Evolutionary conservation across 1,140 invertebrate species (phyloP), one percentile per base, ranked within the genome.

Genomic region (Nomia melanderi): DNA sequence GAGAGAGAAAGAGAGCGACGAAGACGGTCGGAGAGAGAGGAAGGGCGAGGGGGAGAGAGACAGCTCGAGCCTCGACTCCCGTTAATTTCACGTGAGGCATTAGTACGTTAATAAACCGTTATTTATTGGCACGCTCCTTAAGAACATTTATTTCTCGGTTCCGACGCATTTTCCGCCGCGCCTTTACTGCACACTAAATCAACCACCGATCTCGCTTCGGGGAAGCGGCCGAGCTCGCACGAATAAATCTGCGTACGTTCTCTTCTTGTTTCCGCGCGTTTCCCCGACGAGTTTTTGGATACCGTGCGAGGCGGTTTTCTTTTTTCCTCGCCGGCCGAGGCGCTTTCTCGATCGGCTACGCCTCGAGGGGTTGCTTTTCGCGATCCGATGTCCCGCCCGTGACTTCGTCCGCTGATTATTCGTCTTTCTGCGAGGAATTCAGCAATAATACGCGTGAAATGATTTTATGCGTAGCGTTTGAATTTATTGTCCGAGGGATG

Each of bases 81-180:
- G 77, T 88, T 88, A 86, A 89, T 89, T 89, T 88, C 79, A 72
- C 73, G 75, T 79, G 67, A 81, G 82, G 83, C 78, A 88, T 87
- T 87, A 87, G 83, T 81, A 73, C 77, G 82, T 87, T 88, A 88
- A 89, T 88, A 83, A 86, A 87, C 76, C 65, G 78, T 88, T 87
- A 88, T 89, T 88, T 88, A 89, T 87, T 72, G 82, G 64, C 74
- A 65, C 73, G 76, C 71, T 72, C 23, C 73, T 70, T 70, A 54
- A 65, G 76, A 79, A 78, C 56, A 81, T 84, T 85, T 82, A 81
- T 71, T 77, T 54, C 67, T 36, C 63, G 44, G 66, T 81, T 56
- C 62, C 36, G 44, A 39, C 36, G 63, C 79, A 69, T 83, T 80
- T 84, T 77, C 63, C 71, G 33, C 41, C 67, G 33, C 44, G 66